These are phyloP conservation scores for Mya arenaria DNA, from an alignment of 1,140 invertebrate species.

Conservation along the genomic window DNA sequence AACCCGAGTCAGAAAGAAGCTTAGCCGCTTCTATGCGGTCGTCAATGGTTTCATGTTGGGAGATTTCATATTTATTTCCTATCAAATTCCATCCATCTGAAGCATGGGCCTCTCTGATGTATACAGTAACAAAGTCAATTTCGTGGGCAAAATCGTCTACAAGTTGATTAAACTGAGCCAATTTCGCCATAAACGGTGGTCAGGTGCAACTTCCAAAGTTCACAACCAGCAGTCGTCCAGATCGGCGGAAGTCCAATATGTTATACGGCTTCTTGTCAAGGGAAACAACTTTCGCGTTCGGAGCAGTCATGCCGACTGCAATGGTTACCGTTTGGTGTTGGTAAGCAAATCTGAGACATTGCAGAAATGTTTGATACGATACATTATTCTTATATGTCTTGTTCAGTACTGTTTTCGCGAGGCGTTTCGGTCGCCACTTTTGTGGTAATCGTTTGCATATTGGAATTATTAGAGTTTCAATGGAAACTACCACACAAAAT, in stretches of 20 bases:
- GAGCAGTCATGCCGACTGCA: constrained; percentile 35
- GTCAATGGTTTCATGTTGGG: constrained; percentile 54
- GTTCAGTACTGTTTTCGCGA: too few species aligned
- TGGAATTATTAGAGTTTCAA: too few species aligned
- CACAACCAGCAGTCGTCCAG: constrained; percentile 64
- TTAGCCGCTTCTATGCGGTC: constrained; percentile 66
- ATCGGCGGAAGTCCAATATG: constrained; percentile 61
- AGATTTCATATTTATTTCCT: constrained; percentile 41
- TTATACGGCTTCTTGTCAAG: constrained; percentile 41
- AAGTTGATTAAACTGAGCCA: constrained; percentile 60
- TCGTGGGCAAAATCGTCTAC: constrained; percentile 52
- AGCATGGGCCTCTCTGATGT: constrained; percentile 68
- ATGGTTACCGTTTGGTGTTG: too few species aligned
- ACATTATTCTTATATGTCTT: too few species aligned
- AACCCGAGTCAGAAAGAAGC: constrained; percentile 14
- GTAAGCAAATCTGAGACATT: too few species aligned
- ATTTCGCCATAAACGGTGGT: constrained; percentile 69
- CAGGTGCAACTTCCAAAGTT: constrained; percentile 73
- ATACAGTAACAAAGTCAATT: constrained; percentile 68
- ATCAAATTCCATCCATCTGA: constrained; percentile 63
- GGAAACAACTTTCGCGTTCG: constrained; percentile 46
- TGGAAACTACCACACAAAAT: too few species aligned
- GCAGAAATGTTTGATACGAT: too few species aligned
- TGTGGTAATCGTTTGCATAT: too few species aligned
- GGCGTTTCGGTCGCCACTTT: too few species aligned